Evolutionary conservation across 2,888 invertebrate genomes (phyloP), one percentile per base, ranked within the genome.

Genomic region (Eurois occulta): DNA sequence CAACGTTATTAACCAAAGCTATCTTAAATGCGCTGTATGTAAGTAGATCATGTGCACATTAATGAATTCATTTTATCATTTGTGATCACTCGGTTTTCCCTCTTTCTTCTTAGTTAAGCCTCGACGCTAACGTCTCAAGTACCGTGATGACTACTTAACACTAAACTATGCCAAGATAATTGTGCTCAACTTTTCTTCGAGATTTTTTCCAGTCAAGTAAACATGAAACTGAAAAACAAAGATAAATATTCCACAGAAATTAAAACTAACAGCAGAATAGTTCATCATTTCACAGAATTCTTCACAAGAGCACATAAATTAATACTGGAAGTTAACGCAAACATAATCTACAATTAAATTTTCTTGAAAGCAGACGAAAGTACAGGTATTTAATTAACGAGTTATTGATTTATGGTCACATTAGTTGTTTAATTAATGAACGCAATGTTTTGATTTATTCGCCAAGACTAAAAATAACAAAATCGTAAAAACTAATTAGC

Each of bases 341-440:
- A 79, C 35, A 64, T 75, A 62, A 72, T 64, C 38, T 72, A 52
- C 16, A 62, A 77, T 64, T 71, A 60, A 70, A 55, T 76, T 80
- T 80, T 76, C 84, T 79, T 79, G 80, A 86, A 87, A 85, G 87
- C 85, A 87, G 80, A 84, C 85, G 77, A 80, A 73, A 78, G 64
- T 83, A 83, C 68, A 46, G 66, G 60, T 76, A 76, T 86, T 80
- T 62, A 80, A 84, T 79, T 77, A 84, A 75, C 32, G n/a, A 72
- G 72, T 48, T 65, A 75, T 73, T 87, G 84, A 87, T 84, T 85
- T 80, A 84, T 84, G 13, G 48, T 43, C 68, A 64, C 58, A 75
- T 83, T 86, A 79, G 64, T 70, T 65, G 48, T 69, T 79, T 80
- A 71, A 86, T 78, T 83, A 77, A 41, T 72, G 48, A 28, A 60